Evolutionary conservation across 2,888 invertebrate species (phyloP).

Genomic region (Meandrusa payeni): DNA sequence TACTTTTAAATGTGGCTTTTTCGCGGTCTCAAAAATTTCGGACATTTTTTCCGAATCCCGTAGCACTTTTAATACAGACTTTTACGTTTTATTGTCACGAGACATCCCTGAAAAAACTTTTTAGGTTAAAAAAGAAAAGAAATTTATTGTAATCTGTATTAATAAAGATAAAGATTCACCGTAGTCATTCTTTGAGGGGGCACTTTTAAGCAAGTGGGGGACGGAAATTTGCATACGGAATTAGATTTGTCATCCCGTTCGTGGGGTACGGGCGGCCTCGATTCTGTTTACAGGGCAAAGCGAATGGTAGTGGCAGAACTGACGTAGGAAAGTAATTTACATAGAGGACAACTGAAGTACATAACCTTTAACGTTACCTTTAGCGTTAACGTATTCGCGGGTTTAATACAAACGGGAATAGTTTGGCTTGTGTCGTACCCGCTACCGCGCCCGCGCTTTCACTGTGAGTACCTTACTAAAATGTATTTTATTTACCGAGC

Average conservation of each 20-base stretch:
- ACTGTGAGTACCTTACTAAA: constrained; percentile 41
- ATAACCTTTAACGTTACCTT: too few species aligned
- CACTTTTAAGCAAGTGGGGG: constrained; percentile 25
- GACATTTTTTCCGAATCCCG: neutral
- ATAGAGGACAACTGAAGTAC: too few species aligned
- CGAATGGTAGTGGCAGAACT: too few species aligned
- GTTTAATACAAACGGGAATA: too few species aligned
- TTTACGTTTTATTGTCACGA: neutral
- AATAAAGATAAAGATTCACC: constrained; percentile 30
- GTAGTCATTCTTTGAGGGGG: neutral
- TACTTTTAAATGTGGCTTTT: constrained; percentile 17
- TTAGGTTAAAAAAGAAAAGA: neutral
- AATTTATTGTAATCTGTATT: constrained; percentile 1
- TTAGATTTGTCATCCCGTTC: constrained; percentile 60
- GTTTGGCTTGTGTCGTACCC: constrained; percentile 16
- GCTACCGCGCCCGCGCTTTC: neutral
- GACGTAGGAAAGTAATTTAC: too few species aligned
- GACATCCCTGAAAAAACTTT: neutral
- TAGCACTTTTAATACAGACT: neutral
- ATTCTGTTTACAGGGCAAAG: too few species aligned
- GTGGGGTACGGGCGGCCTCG: constrained; percentile 35
- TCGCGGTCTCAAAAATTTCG: neutral
- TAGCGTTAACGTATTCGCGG: too few species aligned
- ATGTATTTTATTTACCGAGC: constrained; percentile 63
- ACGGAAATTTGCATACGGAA: constrained; percentile 61